Evolutionary conservation across 2,797 vertebrate species (phyloP).

Genomic region (Loris lydekkerianus): DNA sequence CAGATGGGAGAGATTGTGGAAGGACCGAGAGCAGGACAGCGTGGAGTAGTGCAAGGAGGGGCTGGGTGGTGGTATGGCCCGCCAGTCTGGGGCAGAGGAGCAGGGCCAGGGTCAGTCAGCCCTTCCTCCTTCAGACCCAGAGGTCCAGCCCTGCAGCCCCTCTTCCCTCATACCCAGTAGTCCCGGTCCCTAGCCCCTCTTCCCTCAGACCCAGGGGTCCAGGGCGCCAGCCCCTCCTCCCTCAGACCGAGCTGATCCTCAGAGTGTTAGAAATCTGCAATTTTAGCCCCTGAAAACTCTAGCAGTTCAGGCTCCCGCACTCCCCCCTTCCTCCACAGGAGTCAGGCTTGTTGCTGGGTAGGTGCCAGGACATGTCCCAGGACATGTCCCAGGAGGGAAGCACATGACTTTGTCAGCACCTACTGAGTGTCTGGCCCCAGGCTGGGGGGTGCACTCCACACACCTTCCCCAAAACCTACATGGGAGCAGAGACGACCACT

Average conservation of each 20-base stretch:
- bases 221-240: background rate
- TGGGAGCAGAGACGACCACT: background rate
- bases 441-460: background rate
- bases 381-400: background rate
- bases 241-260: background rate
- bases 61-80: constrained; percentile 91
- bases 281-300: background rate
- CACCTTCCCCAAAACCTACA: background rate
- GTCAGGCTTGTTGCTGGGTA: background rate
- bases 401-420: background rate
- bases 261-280: background rate
- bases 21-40: constrained; percentile 94
- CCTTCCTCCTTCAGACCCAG: background rate
- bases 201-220: background rate
- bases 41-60: constrained; percentile 94
- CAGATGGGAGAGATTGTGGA: constrained; percentile 96
- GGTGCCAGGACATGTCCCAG: background rate
- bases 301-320: background rate
- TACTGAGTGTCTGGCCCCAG: background rate
- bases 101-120: background rate
- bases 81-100: constrained; percentile 84
- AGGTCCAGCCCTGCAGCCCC: accelerated
- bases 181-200: background rate
- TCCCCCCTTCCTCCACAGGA: background rate
- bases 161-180: background rate